phyloP scores from a whole-genome alignment of 2,797 vertebrate species.

The Simalia tracyae region DNA sequence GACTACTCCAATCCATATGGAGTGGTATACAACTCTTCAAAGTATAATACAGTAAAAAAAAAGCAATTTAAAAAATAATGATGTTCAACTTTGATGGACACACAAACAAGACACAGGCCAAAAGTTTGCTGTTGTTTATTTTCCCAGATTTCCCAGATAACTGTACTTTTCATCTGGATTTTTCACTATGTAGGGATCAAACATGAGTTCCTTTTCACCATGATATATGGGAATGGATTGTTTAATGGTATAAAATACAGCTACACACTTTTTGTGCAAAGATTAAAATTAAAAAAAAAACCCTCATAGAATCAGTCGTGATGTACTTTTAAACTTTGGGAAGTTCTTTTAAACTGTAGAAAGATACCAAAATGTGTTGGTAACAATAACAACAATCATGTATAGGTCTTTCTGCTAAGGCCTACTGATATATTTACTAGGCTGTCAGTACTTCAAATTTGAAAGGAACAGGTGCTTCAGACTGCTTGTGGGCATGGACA shows the following conservation, averaged over 20 bases:
- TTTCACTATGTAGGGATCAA: slow-evolving; percentile 52
- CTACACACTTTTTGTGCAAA: neutral
- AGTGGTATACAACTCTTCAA: neutral
- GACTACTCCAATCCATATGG: neutral
- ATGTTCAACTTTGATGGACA: neutral
- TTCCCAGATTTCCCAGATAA: neutral
- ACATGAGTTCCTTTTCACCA: slow-evolving; percentile 57
- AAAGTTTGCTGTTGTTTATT: neutral
- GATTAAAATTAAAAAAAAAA: neutral
- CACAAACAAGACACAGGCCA: too few relatives aligned
- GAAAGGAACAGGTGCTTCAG: too few relatives aligned
- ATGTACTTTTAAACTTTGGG: too few relatives aligned
- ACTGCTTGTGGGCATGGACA: too few relatives aligned
- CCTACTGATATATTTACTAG: too few relatives aligned
- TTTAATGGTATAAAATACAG: slow-evolving; percentile 36
- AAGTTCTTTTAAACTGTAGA: too few relatives aligned
- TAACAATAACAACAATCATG: too few relatives aligned
- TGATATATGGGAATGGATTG: slow-evolving; percentile 54
- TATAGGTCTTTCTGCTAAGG: too few relatives aligned
- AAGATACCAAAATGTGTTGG: too few relatives aligned
- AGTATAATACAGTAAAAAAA: neutral
- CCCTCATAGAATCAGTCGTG: neutral
- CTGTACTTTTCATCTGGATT: slow-evolving; percentile 49
- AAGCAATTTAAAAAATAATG: neutral
- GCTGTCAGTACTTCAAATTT: too few relatives aligned